A percentile compares a stretch with the other conserved stretches of the same genome.
Conservation (phyloP, 2,113 vertebrate genomes). For the Etheostoma cragini region DNA sequence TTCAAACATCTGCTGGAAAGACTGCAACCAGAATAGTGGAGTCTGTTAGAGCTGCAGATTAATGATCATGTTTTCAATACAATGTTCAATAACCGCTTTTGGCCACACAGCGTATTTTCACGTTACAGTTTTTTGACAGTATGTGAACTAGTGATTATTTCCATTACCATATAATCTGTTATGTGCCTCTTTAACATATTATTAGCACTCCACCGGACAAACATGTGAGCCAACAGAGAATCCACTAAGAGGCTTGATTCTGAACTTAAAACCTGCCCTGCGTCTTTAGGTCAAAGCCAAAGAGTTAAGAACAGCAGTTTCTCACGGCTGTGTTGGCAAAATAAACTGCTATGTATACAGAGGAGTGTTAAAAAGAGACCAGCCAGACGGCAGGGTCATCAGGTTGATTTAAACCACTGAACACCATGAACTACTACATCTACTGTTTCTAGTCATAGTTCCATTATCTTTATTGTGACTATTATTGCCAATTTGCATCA, state of each 20-base stretch:
- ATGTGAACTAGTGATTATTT: too few relatives aligned
- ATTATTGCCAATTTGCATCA: too few relatives aligned
- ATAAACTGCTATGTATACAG: neutral
- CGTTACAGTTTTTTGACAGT: too few relatives aligned
- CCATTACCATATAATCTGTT: neutral
- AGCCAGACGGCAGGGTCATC: neutral
- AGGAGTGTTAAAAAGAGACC: neutral
- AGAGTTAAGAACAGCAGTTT: constrained; percentile 17
- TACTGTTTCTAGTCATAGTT: too few relatives aligned
- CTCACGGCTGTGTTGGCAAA: constrained; percentile 17
- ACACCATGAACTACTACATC: too few relatives aligned
- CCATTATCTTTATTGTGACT: too few relatives aligned
- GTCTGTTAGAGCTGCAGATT: neutral
- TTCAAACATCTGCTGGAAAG: neutral
- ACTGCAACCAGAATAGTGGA: neutral
- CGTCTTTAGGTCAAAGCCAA: neutral
- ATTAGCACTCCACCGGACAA: neutral
- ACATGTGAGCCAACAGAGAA: neutral
- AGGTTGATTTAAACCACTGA: neutral
- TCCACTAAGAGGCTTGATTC: constrained; percentile 35
- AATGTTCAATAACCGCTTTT: too few relatives aligned
- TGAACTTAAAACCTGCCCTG: constrained; percentile 11
- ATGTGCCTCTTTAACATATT: neutral
- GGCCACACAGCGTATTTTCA: too few relatives aligned
- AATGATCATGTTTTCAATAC: too few relatives aligned